Base-by-base conservation (phyloP, 2,888 invertebrate species). In the Lamellibrachia satsuma region DNA sequence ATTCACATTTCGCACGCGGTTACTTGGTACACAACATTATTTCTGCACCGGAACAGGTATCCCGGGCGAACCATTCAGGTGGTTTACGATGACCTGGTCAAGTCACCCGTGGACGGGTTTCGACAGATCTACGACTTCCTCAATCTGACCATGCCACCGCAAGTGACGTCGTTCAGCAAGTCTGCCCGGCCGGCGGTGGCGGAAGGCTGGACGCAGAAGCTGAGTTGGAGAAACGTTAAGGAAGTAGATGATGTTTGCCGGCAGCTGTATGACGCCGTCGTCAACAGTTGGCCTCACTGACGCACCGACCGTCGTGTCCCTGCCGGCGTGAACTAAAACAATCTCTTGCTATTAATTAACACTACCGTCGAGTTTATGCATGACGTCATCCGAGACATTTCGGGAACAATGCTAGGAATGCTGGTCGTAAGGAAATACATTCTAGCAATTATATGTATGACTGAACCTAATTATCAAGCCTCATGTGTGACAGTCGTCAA, bases 81-180 rank as follows among this genome's bases (percentile, higher is more conserved):
- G 9, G 27, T 93, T 7, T 93, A 93, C 90, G 93, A 93, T 22
- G 93, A 93, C 27, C 52, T 93, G 27, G 90, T 93, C 55, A 52
- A 90, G 52, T 55, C 90, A 15, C 52, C 92, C 15, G 27, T 90
- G n/a, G 3, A 8, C 39, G 90, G 57, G n/a, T 22, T 92, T 1
- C 90, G 57, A 52, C 92, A 93, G 22, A 92, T 93, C 90, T 93
- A 93, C 91, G 52, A 52, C 39, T 93, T 93, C 90, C 90, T 93
- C 7, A 92, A 93, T 22, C 11, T 90, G 6, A 75, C 92, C 22
- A 22, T 90, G n/a, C 91, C n/a, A 8, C 75, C 75, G 3, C 6
- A 75, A 22, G 22, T 75, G 75, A 22, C 75, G 75, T 75, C 75
- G n/a, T 22, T 75, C 75, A 75, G 75, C 75, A 75, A 22, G 4